Conservation (phyloP, 1,140 invertebrate genomes). For the Xylocopa sonorina region DNA sequence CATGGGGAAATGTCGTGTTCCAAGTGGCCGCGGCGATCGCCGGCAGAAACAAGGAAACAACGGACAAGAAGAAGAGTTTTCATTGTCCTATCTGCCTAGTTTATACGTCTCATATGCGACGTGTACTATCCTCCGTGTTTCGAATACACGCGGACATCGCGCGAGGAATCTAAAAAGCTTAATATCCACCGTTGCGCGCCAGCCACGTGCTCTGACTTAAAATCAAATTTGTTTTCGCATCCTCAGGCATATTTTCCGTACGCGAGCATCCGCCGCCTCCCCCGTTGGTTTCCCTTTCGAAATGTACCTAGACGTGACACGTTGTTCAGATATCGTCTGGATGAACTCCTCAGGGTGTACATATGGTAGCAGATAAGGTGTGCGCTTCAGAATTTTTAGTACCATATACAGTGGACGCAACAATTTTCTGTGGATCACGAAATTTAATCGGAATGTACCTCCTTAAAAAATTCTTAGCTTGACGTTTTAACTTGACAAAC, state of each 20-base stretch:
- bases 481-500: not conserved
- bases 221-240: conserved; percentile 78
- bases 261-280: not conserved
- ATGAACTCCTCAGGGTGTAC: not conserved
- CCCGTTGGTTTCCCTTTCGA: not conserved
- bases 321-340: not conserved
- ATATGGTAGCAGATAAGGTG: not conserved
- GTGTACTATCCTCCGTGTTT: conserved; percentile 42
- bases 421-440: too few relatives aligned
- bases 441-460: too few relatives aligned
- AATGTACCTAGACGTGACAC: not conserved
- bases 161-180: conserved; percentile 77
- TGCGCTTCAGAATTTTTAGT: not conserved
- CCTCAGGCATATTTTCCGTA: conserved; percentile 63
- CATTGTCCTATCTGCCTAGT: conserved; percentile 59
- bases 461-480: too few relatives aligned
- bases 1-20: conserved; percentile 33
- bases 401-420: too few relatives aligned
- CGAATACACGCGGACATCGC: conserved; percentile 69
- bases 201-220: conserved; percentile 74
- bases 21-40: conserved; percentile 24
- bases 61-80: conserved; percentile 52
- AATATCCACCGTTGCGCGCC: conserved; percentile 72
- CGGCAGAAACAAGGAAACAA: conserved; percentile 35
- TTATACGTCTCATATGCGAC: conserved; percentile 62